These are phyloP conservation scores for Sphyrna mokarran DNA, from an alignment of 2,113 vertebrate genomes.

Conservation along the genomic window DNA sequence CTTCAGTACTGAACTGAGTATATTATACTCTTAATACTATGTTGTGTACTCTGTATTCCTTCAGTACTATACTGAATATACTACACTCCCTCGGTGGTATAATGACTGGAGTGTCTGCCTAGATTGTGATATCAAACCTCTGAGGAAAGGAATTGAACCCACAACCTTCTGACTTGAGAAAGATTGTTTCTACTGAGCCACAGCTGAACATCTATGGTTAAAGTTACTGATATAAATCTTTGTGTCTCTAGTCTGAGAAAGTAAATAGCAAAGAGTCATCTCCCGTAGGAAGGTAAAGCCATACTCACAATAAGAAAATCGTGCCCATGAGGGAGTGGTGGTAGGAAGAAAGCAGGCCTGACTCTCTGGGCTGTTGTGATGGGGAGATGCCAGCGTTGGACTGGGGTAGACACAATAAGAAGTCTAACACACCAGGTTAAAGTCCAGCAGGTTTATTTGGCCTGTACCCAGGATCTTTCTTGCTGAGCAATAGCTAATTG, in stretches of 20 bases:
- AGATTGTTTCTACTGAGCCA: not conserved
- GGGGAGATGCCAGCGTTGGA: no score
- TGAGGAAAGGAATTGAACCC: not conserved
- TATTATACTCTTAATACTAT: no score
- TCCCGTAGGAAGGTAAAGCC: not conserved
- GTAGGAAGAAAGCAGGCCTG: not conserved
- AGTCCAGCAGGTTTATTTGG: no score
- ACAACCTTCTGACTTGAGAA: not conserved
- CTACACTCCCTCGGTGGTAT: no score
- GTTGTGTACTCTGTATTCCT: no score
- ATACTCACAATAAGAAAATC: not conserved
- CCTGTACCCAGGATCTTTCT: not conserved
- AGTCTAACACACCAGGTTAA: no score
- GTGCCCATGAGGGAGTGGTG: not conserved
- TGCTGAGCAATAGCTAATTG: not conserved
- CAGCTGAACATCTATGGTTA: not conserved
- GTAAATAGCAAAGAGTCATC: not conserved
- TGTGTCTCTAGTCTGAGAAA: not conserved
- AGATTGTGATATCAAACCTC: not conserved
- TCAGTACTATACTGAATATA: no score
- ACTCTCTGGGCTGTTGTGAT: not conserved
- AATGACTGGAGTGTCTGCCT: not conserved
- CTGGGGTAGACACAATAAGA: no score
- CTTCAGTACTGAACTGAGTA: no score
- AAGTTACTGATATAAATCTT: not conserved